phyloP scores from a whole-genome alignment of 1,140 invertebrate species.

The Helicorthomorpha holstii region DNA sequence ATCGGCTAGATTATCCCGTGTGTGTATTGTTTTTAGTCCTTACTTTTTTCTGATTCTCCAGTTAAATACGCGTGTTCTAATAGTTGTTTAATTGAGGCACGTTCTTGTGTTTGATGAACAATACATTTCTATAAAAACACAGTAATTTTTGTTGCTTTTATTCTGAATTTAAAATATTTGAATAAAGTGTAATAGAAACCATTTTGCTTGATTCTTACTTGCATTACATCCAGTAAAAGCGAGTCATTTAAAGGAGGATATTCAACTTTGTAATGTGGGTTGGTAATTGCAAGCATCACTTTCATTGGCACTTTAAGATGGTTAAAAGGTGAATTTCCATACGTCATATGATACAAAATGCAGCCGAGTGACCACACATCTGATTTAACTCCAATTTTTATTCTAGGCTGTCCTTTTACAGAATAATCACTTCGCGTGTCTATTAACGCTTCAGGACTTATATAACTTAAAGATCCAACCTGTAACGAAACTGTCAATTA shows the following conservation, averaged over 20 bases:
- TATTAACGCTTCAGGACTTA: slow-evolving; percentile 81
- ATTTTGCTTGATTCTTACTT: slow-evolving; percentile 14
- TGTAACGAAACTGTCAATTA: slow-evolving; percentile 12
- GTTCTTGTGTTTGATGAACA: not conserved
- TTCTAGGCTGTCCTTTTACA: not conserved
- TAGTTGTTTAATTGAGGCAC: not conserved
- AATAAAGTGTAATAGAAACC: not conserved
- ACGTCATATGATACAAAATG: slow-evolving; percentile 85
- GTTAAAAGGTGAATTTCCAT: slow-evolving; percentile 78
- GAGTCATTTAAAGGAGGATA: slow-evolving; percentile 39
- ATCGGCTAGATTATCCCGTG: no score
- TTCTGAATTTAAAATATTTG: not conserved
- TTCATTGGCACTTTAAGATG: slow-evolving; percentile 52
- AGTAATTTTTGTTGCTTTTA: not conserved
- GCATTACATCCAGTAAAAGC: slow-evolving; percentile 23
- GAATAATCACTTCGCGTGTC: slow-evolving; percentile 17
- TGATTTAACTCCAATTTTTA: slow-evolving; percentile 73
- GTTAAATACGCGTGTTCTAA: not conserved
- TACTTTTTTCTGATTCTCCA: not conserved
- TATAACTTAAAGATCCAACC: slow-evolving; percentile 85
- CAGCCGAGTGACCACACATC: slow-evolving; percentile 97
- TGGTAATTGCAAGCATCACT: slow-evolving; percentile 68
- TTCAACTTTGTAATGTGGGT: slow-evolving; percentile 46
- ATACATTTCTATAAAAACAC: not conserved
- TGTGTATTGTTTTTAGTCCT: not conserved